Percentiles rank a stretch among this genome's conserved stretches.
These are phyloP conservation scores for Drosophila serrata DNA, from an alignment of 1,140 invertebrate species.

Conservation along the genomic window DNA sequence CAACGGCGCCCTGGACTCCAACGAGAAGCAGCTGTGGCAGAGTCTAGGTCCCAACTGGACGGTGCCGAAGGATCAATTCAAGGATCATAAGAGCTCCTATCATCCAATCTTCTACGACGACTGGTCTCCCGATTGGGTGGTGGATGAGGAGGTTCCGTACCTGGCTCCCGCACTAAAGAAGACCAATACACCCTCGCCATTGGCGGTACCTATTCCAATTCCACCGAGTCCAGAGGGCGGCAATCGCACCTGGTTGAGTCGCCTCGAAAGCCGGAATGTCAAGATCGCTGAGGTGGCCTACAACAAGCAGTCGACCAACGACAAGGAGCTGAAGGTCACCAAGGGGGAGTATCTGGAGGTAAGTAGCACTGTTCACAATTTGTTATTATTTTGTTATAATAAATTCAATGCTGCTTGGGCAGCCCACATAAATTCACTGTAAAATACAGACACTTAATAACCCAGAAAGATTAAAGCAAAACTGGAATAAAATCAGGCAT, in stretches of 20 bases:
- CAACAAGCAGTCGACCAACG: constrained; percentile 96
- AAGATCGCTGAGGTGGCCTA: constrained; percentile 90
- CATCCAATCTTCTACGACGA: constrained; percentile 83
- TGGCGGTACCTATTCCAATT: constrained; percentile 44
- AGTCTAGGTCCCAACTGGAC: constrained; percentile 77
- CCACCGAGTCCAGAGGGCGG: constrained; percentile 48
- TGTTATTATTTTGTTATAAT: not conserved
- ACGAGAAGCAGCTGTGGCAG: constrained; percentile 69
- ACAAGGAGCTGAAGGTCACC: constrained; percentile 97
- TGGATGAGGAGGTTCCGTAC: constrained; percentile 76
- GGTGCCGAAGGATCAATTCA: constrained; percentile 76
- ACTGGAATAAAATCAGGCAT: constrained; percentile 7
- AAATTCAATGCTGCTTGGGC: constrained; percentile 6
- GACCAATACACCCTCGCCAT: constrained; percentile 31
- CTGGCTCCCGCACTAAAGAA: constrained; percentile 63
- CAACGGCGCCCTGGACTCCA: constrained; percentile 47
- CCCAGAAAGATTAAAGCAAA: not conserved
- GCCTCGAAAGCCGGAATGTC: constrained; percentile 75
- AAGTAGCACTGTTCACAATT: constrained; percentile 37
- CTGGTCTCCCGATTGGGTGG: constrained; percentile 81
- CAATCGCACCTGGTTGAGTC: constrained; percentile 71
- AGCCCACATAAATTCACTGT: constrained; percentile 10
- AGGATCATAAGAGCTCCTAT: constrained; percentile 74
- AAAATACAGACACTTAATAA: constrained; percentile 14
- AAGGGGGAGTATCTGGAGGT: constrained; percentile 98